Percentiles rank a stretch among this genome's conserved stretches.
Evolutionary conservation across 2,113 vertebrate species (phyloP).

Genomic region (Solea senegalensis): DNA sequence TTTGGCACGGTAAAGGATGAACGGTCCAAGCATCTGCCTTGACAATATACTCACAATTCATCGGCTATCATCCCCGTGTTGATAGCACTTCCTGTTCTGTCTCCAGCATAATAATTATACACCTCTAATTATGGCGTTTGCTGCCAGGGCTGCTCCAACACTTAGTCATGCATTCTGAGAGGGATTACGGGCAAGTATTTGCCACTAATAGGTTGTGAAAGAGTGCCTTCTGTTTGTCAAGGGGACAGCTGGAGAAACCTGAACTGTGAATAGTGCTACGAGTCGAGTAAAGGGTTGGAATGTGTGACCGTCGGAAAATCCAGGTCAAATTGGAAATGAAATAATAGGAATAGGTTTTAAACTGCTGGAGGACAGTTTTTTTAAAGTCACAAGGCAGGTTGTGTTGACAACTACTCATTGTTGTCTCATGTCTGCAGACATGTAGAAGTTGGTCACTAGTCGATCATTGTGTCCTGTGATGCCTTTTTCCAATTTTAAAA

Average conservation of each 20-base stretch:
- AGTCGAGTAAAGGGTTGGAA: slow-evolving; percentile 11
- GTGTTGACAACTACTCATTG: slow-evolving; percentile 7
- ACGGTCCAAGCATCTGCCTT: slow-evolving; percentile 41
- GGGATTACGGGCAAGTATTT: slow-evolving; percentile 63
- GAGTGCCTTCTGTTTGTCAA: slow-evolving; percentile 62
- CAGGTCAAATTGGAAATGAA: slow-evolving; percentile 39
- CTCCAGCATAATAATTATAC: slow-evolving; percentile 69
- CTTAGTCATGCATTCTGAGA: slow-evolving; percentile 69
- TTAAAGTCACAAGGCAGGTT: slow-evolving; percentile 12
- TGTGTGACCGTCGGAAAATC: slow-evolving; percentile 31
- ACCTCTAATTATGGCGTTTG: slow-evolving; percentile 53
- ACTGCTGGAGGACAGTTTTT: neutral
- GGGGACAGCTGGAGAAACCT: slow-evolving; percentile 67
- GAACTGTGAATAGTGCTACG: slow-evolving; percentile 37
- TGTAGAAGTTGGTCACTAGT: slow-evolving; percentile 4
- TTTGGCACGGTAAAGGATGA: slow-evolving; percentile 27
- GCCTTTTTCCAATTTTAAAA: neutral
- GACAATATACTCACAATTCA: slow-evolving; percentile 46
- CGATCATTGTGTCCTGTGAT: neutral
- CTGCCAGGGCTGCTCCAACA: slow-evolving; percentile 54
- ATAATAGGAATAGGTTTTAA: slow-evolving; percentile 25
- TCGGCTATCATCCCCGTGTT: slow-evolving; percentile 54
- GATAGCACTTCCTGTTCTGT: slow-evolving; percentile 63
- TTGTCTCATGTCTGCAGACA: neutral
- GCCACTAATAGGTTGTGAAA: slow-evolving; percentile 68